Evolutionary conservation across 2,797 vertebrate species (phyloP).

Genomic region (Atherinosoma microstoma): DNA sequence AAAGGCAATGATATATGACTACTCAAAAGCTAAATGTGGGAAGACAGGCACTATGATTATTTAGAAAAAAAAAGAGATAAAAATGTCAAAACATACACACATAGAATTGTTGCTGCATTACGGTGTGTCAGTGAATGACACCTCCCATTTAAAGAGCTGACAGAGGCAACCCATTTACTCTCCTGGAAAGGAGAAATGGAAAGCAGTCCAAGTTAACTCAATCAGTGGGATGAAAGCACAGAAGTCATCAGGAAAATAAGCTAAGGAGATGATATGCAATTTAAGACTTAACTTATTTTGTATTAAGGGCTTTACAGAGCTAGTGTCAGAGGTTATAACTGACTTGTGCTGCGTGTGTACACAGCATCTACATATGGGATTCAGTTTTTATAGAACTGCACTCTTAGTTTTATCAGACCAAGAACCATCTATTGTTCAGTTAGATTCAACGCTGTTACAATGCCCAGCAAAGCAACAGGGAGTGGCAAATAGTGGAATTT

Average conservation of each 20-base stretch:
- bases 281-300: conserved; percentile 11
- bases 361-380: not conserved
- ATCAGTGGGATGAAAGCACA: conserved; percentile 13
- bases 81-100: conserved; percentile 6
- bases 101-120: not conserved
- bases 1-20: conserved; percentile 13
- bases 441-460: conserved; percentile 10
- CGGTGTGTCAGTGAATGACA: conserved; percentile 25
- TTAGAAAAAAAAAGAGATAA: not conserved
- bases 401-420: conserved; percentile 12
- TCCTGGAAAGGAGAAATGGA: conserved; percentile 23
- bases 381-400: not conserved
- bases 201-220: conserved; percentile 14
- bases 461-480: conserved; percentile 27
- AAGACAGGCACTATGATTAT: not conserved
- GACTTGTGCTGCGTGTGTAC: not conserved
- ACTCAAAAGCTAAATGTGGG: conserved; percentile 19
- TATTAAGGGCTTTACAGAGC: not conserved
- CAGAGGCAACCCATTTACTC: conserved; percentile 8
- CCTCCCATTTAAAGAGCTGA: conserved; percentile 18
- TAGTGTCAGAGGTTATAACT: not conserved
- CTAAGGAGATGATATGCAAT: conserved; percentile 4
- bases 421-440: conserved; percentile 23
- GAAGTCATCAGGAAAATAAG: conserved; percentile 13
- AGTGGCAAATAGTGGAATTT: conserved; percentile 36